phyloP scores from a whole-genome alignment of 2,113 vertebrate species.

The Nothocercus nigrocapillus region DNA sequence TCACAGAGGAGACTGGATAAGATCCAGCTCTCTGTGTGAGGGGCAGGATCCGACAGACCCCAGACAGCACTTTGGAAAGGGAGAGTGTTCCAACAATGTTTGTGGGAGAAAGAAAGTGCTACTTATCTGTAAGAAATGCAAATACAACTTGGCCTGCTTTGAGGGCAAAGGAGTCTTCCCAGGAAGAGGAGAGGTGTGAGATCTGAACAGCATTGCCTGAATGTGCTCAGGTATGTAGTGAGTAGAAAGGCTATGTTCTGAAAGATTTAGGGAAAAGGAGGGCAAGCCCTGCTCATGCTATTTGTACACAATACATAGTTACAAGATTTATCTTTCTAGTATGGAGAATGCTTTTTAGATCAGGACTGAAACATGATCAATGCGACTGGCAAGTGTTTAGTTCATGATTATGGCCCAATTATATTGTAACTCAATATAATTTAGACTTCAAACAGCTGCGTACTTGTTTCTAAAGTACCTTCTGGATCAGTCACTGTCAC shows the following conservation, averaged over 20 bases:
- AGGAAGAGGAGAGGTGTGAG: not conserved
- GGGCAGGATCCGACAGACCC: not conserved
- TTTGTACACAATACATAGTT: not conserved
- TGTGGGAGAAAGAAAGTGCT: not conserved
- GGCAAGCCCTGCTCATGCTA: not conserved
- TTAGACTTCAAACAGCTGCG: slow-evolving; percentile 51
- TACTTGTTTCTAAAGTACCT: not conserved
- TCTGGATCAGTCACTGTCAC: not conserved
- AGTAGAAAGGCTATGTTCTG: not conserved
- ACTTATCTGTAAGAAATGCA: not conserved
- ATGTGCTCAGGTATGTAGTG: not conserved
- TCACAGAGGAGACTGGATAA: not conserved
- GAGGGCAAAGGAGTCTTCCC: not conserved
- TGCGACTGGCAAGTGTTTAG: slow-evolving; percentile 51
- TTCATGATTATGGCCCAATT: slow-evolving; percentile 48
- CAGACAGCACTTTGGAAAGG: not conserved
- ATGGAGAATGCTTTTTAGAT: not conserved
- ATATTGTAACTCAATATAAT: slow-evolving; percentile 56
- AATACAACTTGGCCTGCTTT: not conserved
- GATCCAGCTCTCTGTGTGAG: not conserved
- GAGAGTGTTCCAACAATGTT: not conserved
- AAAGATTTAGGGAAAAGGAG: not conserved
- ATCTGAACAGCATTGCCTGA: not conserved
- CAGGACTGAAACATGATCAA: slow-evolving; percentile 14
- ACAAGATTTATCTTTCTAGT: not conserved